A percentile compares a stretch with the other conserved stretches of the same genome.
phyloP scores from a whole-genome alignment of 2,113 vertebrate genomes.

The Platysteira castanea region DNA sequence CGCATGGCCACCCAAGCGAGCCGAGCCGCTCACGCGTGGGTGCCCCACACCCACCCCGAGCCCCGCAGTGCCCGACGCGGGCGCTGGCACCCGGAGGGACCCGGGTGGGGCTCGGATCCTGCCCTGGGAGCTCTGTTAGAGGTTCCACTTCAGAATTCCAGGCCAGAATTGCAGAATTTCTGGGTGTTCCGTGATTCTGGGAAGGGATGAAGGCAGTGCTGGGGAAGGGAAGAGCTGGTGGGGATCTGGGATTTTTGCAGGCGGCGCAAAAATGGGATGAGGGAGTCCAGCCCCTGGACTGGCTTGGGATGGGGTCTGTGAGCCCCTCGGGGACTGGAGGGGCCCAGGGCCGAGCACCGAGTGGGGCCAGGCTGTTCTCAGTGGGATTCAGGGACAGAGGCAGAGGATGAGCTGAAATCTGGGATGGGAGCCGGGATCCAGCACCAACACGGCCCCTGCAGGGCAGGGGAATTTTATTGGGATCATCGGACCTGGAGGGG shows the following conservation, averaged over 20 bases:
- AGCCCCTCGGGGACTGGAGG: neutral
- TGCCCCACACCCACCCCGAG: neutral
- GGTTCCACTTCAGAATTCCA: fast-evolving
- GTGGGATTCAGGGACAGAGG: neutral
- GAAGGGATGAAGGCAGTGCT: neutral
- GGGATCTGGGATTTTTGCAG: neutral
- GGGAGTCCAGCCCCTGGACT: neutral
- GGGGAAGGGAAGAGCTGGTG: neutral
- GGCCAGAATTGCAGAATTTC: neutral
- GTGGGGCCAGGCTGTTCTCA: neutral
- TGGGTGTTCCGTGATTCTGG: fast-evolving
- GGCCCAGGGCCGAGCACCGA: fast-evolving
- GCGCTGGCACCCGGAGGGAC: neutral
- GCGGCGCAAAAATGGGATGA: fast-evolving
- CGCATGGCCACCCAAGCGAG: neutral
- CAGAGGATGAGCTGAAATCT: neutral
- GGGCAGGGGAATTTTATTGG: fast-evolving
- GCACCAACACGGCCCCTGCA: fast-evolving
- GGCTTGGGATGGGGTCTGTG: neutral
- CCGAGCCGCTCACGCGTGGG: neutral
- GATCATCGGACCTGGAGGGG: fast-evolving
- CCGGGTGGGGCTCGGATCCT: neutral
- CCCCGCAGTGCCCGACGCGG: fast-evolving
- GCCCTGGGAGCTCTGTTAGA: too few relatives aligned
- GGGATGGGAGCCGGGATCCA: neutral